Conservation (phyloP, 2,888 invertebrate species). For the Aspidiotus rigidus region DNA sequence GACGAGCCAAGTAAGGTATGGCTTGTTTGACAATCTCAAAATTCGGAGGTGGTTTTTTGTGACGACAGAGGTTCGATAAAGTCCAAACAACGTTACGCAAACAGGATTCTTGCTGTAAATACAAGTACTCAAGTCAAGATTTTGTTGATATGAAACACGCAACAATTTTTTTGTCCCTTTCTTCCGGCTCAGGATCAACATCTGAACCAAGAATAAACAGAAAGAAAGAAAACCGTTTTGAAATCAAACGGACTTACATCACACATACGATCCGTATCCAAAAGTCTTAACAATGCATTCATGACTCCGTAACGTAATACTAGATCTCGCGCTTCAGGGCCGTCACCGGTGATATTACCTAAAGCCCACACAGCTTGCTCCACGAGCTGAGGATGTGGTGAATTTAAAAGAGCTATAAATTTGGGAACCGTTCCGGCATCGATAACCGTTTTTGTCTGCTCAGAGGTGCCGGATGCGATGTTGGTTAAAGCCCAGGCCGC, state of each 20-base stretch:
- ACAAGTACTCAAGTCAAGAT: background rate
- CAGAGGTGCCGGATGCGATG: constrained; percentile 87
- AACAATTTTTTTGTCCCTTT: background rate
- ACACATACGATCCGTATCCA: constrained; percentile 19
- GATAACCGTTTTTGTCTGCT: constrained; percentile 82
- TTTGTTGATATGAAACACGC: no score
- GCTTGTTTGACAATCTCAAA: constrained; percentile 65
- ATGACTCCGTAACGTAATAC: constrained; percentile 56
- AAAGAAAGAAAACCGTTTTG: background rate
- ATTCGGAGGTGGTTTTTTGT: constrained; percentile 83
- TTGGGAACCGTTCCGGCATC: constrained; percentile 76
- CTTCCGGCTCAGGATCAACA: background rate
- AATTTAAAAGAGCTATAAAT: constrained; percentile 62
- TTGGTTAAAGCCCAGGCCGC: constrained; percentile 97
- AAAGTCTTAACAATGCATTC: constrained; percentile 24
- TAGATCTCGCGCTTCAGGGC: constrained; percentile 66
- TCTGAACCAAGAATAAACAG: background rate
- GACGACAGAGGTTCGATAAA: constrained; percentile 85
- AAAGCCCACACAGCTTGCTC: constrained; percentile 96
- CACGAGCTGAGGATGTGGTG: constrained; percentile 59
- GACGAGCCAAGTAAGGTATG: constrained; percentile 63
- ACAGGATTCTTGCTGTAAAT: constrained; percentile 16
- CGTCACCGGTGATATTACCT: constrained; percentile 91
- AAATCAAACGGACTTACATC: constrained; percentile 2
- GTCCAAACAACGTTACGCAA: constrained; percentile 84